Evolutionary conservation across 2,113 vertebrate genomes (phyloP).

Genomic region (Gnathonemus echidnorhynchus): DNA sequence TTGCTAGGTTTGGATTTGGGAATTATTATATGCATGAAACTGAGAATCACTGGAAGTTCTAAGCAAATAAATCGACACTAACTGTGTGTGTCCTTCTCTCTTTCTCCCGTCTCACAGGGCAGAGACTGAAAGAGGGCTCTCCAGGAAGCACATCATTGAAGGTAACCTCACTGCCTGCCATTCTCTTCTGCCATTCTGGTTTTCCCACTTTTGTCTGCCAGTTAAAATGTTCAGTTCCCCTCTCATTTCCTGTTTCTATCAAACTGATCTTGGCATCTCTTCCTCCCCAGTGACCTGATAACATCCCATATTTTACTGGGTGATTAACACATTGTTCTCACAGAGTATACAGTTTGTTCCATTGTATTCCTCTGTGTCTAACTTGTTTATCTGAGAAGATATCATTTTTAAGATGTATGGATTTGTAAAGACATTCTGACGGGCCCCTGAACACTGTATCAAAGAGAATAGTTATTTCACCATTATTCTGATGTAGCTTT

Average conservation of each 20-base stretch:
- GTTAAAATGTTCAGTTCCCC: background rate
- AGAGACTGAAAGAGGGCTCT: slow-evolving; percentile 72
- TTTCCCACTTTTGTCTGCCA: background rate
- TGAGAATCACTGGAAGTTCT: background rate
- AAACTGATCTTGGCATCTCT: background rate
- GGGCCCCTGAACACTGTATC: background rate
- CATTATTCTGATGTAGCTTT: background rate
- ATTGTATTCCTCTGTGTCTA: background rate
- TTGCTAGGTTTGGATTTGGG: background rate
- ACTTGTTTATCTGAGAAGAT: background rate
- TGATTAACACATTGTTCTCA: background rate
- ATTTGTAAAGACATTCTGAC: background rate
- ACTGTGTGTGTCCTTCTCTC: background rate
- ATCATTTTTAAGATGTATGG: background rate
- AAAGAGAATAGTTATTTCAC: background rate
- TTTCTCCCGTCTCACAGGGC: slow-evolving; percentile 51
- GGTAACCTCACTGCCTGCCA: slow-evolving; percentile 41
- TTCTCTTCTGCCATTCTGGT: background rate
- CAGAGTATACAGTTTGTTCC: background rate
- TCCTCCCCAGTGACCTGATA: background rate
- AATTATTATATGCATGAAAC: background rate
- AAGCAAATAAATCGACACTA: background rate
- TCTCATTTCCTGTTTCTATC: background rate
- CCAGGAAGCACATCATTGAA: slow-evolving; percentile 78
- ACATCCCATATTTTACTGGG: background rate